phyloP scores from a whole-genome alignment of 2,797 vertebrate genomes.

The Lagorchestes hirsutus region DNA sequence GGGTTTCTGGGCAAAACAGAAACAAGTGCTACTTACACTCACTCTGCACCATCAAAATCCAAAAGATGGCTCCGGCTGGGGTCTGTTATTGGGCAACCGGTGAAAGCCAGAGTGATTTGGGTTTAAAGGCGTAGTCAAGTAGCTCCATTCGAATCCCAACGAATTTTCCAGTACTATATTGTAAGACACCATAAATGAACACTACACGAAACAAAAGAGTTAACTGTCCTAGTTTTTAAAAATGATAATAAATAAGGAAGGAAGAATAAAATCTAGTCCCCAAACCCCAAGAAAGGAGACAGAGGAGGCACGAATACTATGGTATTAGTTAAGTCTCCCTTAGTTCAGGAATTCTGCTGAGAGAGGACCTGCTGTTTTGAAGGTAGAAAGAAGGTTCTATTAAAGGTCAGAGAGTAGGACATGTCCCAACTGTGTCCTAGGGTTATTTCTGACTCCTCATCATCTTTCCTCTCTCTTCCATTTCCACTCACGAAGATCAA shows the following conservation, averaged over 20 bases:
- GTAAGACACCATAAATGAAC: background rate
- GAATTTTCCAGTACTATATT: background rate
- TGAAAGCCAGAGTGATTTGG: background rate
- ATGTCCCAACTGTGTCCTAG: background rate
- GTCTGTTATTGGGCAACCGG: background rate
- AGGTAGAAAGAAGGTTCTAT: background rate
- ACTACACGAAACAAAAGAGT: background rate
- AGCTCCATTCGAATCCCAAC: too few species aligned
- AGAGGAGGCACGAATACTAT: background rate
- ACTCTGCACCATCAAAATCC: background rate
- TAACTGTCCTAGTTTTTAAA: too few species aligned
- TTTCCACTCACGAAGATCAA: background rate
- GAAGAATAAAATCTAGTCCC: background rate
- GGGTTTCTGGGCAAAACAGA: background rate
- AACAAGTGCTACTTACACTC: background rate
- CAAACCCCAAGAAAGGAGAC: background rate
- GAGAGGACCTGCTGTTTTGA: background rate
- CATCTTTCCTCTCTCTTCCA: background rate
- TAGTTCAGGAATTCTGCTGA: background rate
- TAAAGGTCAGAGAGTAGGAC: background rate
- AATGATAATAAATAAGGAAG: background rate
- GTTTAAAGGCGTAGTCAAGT: background rate
- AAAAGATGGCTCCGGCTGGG: background rate
- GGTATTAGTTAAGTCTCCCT: background rate
- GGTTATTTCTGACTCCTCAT: background rate